Evolutionary conservation across 2,797 vertebrate species (phyloP), one percentile per base, ranked within the genome.

Genomic region (Lithobates pipiens): DNA sequence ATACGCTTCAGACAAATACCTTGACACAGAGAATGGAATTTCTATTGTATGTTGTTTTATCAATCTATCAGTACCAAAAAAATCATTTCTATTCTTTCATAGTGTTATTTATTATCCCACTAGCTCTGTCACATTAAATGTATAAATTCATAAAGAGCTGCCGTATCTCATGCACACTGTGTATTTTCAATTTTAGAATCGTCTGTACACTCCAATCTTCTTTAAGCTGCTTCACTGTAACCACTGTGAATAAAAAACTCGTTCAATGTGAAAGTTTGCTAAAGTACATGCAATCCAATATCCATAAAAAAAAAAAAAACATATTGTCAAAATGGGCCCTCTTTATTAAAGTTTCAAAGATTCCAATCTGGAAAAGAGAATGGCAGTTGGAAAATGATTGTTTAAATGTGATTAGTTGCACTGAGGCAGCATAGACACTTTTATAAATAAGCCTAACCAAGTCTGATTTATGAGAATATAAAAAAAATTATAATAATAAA

Each of bases 231-330:
- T 63, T 68, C 23, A 32, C 15, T 57, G 29, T 72, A 50, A 25
- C 13, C 23, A n/a, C 10, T 61, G 50, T 46, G 6, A 77, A 61
- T 18, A 63, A 25, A 74, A 82, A 82, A 54, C 71, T 82, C 70
- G 74, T 65, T 65, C 32, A 27, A 25, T 42, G 7, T n/a, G 23
- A 72, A 63, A 46, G 46, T 73, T 44, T 73, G 23, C 61, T n/a
- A 25, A n/a, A 65, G 15, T 16, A 65, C 61, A 23, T 8, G 25
- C 27, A 11, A 67, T 67, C 25, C n/a, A n/a, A 65, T 25, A 1
- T 65, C 3, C 61, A 65, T n/a, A 9, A 6, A 65, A 6, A 65
- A 25, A 65, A 5, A 5, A 0, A 46, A 39, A 39, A 39, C 39
- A 46, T 15, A 13, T 15, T 46, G 44, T 15, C 50, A 16, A 54